Evolutionary conservation across 2,888 invertebrate genomes (phyloP).

Genomic region (Andrena praecox): DNA sequence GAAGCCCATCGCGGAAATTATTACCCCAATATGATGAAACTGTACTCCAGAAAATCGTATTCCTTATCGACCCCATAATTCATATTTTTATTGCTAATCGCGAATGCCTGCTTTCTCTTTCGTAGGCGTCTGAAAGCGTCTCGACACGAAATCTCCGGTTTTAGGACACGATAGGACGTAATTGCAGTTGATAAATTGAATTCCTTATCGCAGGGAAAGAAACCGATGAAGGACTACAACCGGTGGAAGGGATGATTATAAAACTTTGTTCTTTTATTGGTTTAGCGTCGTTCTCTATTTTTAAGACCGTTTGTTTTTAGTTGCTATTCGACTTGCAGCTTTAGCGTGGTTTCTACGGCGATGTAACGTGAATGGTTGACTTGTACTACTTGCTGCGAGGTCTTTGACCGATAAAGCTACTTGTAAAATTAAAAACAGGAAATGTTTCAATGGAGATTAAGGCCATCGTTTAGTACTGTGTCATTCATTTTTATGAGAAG

Average conservation of each 20-base stretch:
- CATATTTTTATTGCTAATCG: not conserved
- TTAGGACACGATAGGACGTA: conserved; percentile 5
- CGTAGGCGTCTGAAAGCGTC: not conserved
- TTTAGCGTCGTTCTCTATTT: conserved; percentile 3
- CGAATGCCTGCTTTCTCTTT: not conserved
- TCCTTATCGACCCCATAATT: not conserved
- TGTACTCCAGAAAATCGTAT: not conserved
- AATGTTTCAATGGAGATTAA: not conserved
- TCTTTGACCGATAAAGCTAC: not conserved
- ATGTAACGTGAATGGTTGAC: conserved; percentile 6
- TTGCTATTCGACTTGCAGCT: not conserved
- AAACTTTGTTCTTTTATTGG: not conserved
- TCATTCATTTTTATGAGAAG: not conserved
- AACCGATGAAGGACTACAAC: conserved; percentile 28
- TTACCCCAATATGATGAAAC: not conserved
- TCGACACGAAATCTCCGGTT: conserved; percentile 19
- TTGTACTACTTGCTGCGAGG: conserved; percentile 10
- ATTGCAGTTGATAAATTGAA: conserved; percentile 43
- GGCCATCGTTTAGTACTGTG: not conserved
- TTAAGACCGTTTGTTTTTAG: not conserved
- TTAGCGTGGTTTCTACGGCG: not conserved
- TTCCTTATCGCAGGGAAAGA: conserved; percentile 7
- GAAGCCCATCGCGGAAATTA: not conserved
- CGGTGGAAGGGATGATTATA: conserved; percentile 13
- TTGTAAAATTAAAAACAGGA: not conserved